A percentile compares a stretch with the other conserved stretches of the same genome.
These are phyloP conservation scores for Atherix ibis DNA, from an alignment of 2,888 invertebrate species.

Conservation along the genomic window DNA sequence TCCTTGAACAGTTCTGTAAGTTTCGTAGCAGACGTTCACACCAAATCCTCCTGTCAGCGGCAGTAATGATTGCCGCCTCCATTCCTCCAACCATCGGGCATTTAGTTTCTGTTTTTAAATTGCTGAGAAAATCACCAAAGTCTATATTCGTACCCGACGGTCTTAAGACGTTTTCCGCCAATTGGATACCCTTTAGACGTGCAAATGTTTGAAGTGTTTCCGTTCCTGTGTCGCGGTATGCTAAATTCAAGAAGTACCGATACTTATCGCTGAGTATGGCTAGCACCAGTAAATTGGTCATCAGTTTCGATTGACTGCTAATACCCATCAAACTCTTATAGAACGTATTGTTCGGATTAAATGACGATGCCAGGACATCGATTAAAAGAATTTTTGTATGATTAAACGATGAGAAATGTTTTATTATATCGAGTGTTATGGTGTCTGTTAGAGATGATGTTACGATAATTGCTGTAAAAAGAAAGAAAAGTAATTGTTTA, in stretches of 20 bases:
- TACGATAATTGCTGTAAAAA: slow-evolving; percentile 11
- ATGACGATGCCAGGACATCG: slow-evolving; percentile 29
- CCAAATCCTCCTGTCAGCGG: background rate
- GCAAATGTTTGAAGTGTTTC: slow-evolving; percentile 25
- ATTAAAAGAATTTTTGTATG: slow-evolving; percentile 29
- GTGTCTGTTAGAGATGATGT: slow-evolving; percentile 11
- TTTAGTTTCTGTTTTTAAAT: slow-evolving; percentile 9
- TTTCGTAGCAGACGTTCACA: background rate
- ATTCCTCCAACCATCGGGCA: too few species aligned
- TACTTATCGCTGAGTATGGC: slow-evolving; percentile 32
- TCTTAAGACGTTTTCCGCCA: slow-evolving; percentile 17
- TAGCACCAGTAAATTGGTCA: slow-evolving; percentile 28
- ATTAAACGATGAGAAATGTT: slow-evolving; percentile 7
- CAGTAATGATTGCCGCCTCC: too few species aligned
- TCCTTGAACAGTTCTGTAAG: background rate
- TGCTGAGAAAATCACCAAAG: too few species aligned
- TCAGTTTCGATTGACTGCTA: slow-evolving; percentile 17
- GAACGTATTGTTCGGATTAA: slow-evolving; percentile 28
- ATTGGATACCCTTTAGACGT: slow-evolving; percentile 16
- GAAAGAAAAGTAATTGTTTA: slow-evolving; percentile 1
- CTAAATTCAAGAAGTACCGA: slow-evolving; percentile 27
- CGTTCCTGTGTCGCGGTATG: slow-evolving; percentile 19
- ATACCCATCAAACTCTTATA: slow-evolving; percentile 26
- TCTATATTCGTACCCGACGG: too few species aligned
- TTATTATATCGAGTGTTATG: slow-evolving; percentile 7